Evolutionary conservation across 2,113 vertebrate species (phyloP), one percentile per base, ranked within the genome.

Genomic region (Callaeas wilsoni): DNA sequence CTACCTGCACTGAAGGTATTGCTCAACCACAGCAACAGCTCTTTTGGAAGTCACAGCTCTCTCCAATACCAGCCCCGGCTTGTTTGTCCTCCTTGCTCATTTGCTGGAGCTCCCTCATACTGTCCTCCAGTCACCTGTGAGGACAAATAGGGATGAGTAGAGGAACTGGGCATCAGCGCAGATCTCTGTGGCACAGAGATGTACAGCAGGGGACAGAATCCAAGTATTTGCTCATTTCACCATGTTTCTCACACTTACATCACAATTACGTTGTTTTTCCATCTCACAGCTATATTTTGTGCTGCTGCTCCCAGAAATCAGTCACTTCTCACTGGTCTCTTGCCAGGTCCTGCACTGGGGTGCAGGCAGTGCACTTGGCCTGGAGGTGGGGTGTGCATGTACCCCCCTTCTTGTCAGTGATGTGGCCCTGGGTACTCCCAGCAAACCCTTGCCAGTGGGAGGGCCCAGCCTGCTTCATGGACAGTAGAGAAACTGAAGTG

Each of bases 381-480:
- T 63, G 63, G 29, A 46, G 18, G 13, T 26, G 39, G 2, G 5
- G 4, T 26, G 16, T 44, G 22, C 19, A 21, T 20, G 23, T 33
- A 13, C 2, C 7, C 7, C 6, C 4, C 19, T 75, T 39, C 26
- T 6, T 1, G 0, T 42, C 41, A 68, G 17, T 33, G 27, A 52
- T 55, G 76, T 47, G 63, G 30, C 33, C 32, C 33, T 87, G 64
- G 15, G 2, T 84, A 23, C 41, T 60, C 30, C 21, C 44, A 75
- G 42, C 15, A 92, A 67, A 26, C 5, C 20, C 12, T 29, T n/a
- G 33, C 16, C n/a, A 41, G 6, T 25, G 46, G 37, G 56, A 70
- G 44, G 37, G 33, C 26, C 13, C 75, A 68, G 29, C 13, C 57
- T 2, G 0, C 39, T 76, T 59, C 0, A 0, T 22, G 39, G 44